Evolutionary conservation across 2,888 invertebrate genomes (phyloP).

Genomic region (Rhingia rostrata): DNA sequence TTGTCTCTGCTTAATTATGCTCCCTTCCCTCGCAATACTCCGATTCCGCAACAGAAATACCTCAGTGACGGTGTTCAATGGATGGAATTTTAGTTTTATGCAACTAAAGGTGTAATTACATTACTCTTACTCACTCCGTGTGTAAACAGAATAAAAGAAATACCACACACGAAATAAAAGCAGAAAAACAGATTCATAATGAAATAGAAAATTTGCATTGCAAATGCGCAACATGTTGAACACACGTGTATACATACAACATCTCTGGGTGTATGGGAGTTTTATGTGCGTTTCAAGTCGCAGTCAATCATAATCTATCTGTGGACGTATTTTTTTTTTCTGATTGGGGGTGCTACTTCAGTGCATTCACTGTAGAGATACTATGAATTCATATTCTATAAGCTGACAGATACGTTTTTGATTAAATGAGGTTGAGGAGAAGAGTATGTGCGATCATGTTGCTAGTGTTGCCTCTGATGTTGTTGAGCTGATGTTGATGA

Average conservation of each 20-base stretch:
- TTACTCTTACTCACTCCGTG: neutral
- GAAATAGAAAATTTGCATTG: slow-evolving; percentile 65
- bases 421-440: slow-evolving; percentile 48
- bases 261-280: slow-evolving; percentile 36
- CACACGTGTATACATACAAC: slow-evolving; percentile 6
- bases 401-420: slow-evolving; percentile 53
- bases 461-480: slow-evolving; percentile 5
- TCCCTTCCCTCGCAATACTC: slow-evolving; percentile 20
- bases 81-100: slow-evolving; percentile 48
- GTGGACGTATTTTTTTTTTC: neutral
- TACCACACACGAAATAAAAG: slow-evolving; percentile 6
- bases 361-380: slow-evolving; percentile 25
- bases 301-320: slow-evolving; percentile 43
- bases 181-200: slow-evolving; percentile 43
- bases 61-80: slow-evolving; percentile 40
- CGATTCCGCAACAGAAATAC: slow-evolving; percentile 29
- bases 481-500: slow-evolving; percentile 12
- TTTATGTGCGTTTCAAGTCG: slow-evolving; percentile 3
- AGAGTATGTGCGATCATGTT: slow-evolving; percentile 45
- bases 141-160: slow-evolving; percentile 13
- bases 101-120: slow-evolving; percentile 48
- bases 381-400: slow-evolving; percentile 35
- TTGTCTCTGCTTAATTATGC: slow-evolving; percentile 53
- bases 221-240: slow-evolving; percentile 67
- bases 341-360: slow-evolving; percentile 14